Evolutionary conservation across 2,888 invertebrate species (phyloP).

Genomic region (Eupeodes luniger): DNA sequence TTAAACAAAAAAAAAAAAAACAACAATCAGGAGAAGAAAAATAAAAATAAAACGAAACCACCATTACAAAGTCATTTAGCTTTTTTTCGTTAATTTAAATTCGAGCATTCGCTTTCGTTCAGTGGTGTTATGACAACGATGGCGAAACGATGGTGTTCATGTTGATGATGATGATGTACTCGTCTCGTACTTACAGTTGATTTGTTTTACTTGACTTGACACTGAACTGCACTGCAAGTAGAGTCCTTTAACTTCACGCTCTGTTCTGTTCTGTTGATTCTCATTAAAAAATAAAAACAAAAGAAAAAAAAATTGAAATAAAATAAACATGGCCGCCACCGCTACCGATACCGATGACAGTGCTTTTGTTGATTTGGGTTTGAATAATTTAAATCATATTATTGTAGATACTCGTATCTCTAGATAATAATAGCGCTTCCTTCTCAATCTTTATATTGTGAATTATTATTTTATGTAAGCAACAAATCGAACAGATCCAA

Average conservation of each 20-base stretch:
- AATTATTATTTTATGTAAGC: constrained; percentile 25
- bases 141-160: background rate
- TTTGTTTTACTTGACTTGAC: constrained; percentile 4
- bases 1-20: constrained; percentile 26
- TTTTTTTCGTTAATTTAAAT: constrained; percentile 61
- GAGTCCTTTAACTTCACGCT: constrained; percentile 29
- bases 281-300: background rate
- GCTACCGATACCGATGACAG: background rate
- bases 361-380: constrained; percentile 14
- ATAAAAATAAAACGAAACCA: constrained; percentile 22
- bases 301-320: background rate
- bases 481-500: constrained; percentile 17
- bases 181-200: background rate
- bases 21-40: constrained; percentile 46
- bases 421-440: constrained; percentile 25
- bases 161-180: background rate
- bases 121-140: constrained; percentile 53
- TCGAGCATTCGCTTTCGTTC: constrained; percentile 62
- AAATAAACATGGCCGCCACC: constrained; percentile 25
- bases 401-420: background rate
- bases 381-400: constrained; percentile 1
- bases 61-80: constrained; percentile 52
- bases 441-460: background rate
- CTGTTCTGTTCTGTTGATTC: background rate
- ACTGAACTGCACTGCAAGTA: constrained; percentile 23